Conservation (phyloP, 35 echinoderm and acorn worm species). For the Eucidaris tribuloides region DNA sequence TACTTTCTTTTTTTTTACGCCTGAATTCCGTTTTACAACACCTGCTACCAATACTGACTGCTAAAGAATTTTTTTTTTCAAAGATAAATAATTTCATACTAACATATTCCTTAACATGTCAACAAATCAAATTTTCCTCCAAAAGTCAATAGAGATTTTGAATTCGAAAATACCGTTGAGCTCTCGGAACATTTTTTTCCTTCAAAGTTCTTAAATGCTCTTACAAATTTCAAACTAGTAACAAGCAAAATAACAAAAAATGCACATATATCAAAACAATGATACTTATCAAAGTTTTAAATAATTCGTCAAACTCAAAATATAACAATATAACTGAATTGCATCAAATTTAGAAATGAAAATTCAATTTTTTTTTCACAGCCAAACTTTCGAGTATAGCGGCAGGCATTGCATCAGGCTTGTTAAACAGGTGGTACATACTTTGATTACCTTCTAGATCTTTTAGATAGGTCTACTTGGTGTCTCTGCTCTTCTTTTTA, state of each 20-base stretch:
- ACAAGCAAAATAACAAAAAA: not conserved
- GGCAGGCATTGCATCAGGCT: slow-evolving; percentile 17
- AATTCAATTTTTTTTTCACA: not conserved
- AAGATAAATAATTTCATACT: too few species aligned
- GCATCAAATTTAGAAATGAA: too few species aligned
- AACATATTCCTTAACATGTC: too few species aligned
- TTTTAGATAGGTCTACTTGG: slow-evolving; percentile 30
- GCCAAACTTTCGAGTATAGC: not conserved
- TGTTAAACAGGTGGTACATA: slow-evolving; percentile 20
- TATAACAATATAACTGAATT: too few species aligned
- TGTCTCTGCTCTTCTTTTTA: not conserved
- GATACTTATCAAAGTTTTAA: not conserved
- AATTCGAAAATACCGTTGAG: too few species aligned
- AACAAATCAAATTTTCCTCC: not conserved
- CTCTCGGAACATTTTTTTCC: too few species aligned
- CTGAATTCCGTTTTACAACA: too few species aligned
- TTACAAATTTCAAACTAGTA: too few species aligned
- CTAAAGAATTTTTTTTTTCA: too few species aligned
- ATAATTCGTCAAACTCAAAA: not conserved
- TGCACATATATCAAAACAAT: not conserved
- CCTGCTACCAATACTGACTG: too few species aligned
- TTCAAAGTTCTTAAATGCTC: too few species aligned
- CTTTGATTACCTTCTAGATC: slow-evolving; percentile 31
- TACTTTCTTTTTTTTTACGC: not conserved
- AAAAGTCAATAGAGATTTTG: too few species aligned